Evolutionary conservation across 1,140 invertebrate species (phyloP), one percentile per base, ranked within the genome.

Genomic region (Drosophila nigrodunni): DNA sequence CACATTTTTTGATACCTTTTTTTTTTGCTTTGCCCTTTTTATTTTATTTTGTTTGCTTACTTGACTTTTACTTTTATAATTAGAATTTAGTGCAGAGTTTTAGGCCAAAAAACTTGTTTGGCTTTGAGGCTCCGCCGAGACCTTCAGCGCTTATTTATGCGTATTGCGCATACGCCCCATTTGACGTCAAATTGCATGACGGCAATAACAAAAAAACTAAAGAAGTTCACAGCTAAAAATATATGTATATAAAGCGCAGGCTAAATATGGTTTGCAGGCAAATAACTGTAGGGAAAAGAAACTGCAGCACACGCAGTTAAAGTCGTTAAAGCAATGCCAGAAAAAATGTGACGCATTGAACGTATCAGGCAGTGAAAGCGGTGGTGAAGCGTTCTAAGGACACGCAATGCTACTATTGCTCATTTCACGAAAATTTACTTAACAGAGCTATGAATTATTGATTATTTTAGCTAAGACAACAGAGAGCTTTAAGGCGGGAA

Each of bases 121-220:
- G 55, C 6, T 30, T 30, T 30, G 25, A 0, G 25, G 25, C 25
- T 6, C 6, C 18, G 62, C 69, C 39, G 21, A 60, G 66, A 65
- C 61, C 61, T 65, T 65, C 37, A 44, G 58, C 15, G 30, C 15
- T 44, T 55, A 62, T 62, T 54, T 54, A 50, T 64, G 61, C 46
- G 41, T 55, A 30, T 66, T 65, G 61, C 54, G 47, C 50, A 60
- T 57, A 77, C 75, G 78, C 78, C 64, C 41, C 69, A 72, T 70
- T 59, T 71, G 71, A 55, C 67, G 60, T 71, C 65, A 73, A 87
- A 76, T 81, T 69, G 82, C 75, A 76, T 86, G 82, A 73, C 75
- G 75, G 54, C 39, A 15, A 54, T 75, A 71, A 66, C 61, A 18
- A 59, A 85, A 30, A 30, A 30, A 30, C 25, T 30, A 0, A 30